Conservation (phyloP, 2,888 invertebrate genomes). For the Agriopis leucophaearia region DNA sequence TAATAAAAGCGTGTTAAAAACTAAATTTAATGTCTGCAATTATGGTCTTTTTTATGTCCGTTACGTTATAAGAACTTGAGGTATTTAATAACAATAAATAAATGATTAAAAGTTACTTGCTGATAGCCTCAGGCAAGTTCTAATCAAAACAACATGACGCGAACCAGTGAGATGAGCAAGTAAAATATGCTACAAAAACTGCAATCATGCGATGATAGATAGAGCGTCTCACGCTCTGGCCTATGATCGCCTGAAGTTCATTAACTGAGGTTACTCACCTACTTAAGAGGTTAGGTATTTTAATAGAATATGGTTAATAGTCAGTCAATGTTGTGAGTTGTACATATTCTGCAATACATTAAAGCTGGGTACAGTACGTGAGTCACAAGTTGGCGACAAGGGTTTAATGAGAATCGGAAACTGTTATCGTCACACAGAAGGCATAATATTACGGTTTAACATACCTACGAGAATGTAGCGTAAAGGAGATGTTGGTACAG, state of each 20-base stretch:
- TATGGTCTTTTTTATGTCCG: background rate
- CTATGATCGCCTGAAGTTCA: slow-evolving; percentile 52
- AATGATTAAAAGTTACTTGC: slow-evolving; percentile 32
- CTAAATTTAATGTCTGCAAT: background rate
- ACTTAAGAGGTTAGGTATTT: slow-evolving; percentile 42
- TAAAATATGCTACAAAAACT: slow-evolving; percentile 56
- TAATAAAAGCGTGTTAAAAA: too few species aligned
- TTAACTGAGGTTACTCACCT: slow-evolving; percentile 53
- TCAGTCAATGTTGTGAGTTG: slow-evolving; percentile 16
- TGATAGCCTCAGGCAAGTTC: slow-evolving; percentile 43
- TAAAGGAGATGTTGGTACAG: background rate
- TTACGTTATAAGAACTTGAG: background rate
- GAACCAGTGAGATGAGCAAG: slow-evolving; percentile 48
- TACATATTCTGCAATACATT: background rate
- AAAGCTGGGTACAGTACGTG: background rate
- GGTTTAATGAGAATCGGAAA: background rate
- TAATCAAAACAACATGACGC: slow-evolving; percentile 59
- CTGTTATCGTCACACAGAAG: background rate
- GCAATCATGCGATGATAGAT: slow-evolving; percentile 61
- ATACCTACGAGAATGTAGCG: background rate
- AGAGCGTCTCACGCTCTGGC: slow-evolving; percentile 40
- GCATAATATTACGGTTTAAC: background rate
- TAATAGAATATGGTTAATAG: slow-evolving; percentile 38
- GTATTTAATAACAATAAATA: background rate
- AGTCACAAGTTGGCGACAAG: slow-evolving; percentile 6